These are phyloP conservation scores for Mesocentrotus franciscanus DNA, from an alignment of 53 echinoderm and acorn worm species.

Conservation along the genomic window DNA sequence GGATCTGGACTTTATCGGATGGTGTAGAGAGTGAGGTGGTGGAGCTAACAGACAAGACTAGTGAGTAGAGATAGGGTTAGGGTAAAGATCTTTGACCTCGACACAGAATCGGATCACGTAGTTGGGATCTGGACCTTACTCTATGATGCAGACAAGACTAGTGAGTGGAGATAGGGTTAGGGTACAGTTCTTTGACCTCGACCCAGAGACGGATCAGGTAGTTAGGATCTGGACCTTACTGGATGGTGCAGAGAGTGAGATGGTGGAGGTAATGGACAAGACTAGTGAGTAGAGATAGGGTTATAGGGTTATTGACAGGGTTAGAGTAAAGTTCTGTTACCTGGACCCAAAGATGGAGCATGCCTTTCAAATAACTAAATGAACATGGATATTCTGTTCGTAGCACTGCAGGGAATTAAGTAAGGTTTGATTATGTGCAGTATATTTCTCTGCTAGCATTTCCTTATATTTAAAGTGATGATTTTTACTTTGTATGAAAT, in stretches of 20 bases:
- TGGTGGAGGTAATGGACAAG: slow-evolving; percentile 62
- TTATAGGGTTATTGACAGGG: no score
- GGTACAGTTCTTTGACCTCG: slow-evolving; percentile 72
- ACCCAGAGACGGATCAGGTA: slow-evolving; percentile 68
- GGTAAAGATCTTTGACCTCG: background rate
- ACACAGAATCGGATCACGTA: slow-evolving; percentile 47
- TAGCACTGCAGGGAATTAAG: no score
- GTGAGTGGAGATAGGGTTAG: slow-evolving; percentile 51
- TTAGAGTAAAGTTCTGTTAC: background rate
- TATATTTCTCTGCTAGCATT: no score
- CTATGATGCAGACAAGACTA: slow-evolving; percentile 72
- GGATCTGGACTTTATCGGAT: slow-evolving; percentile 72
- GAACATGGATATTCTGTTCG: background rate
- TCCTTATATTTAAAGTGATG: no score
- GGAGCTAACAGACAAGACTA: slow-evolving; percentile 71
- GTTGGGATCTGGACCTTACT: slow-evolving; percentile 70
- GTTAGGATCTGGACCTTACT: slow-evolving; percentile 70
- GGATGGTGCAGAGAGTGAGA: slow-evolving; percentile 72
- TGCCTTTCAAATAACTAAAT: background rate
- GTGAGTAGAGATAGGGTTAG: slow-evolving; percentile 59
- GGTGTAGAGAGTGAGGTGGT: slow-evolving; percentile 75
- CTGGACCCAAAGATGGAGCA: no score
- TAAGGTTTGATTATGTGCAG: no score
- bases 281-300: slow-evolving; percentile 70
- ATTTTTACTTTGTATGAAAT: no score